Base-by-base conservation (phyloP, 2,888 invertebrate species). In the Lathronympha strigana region DNA sequence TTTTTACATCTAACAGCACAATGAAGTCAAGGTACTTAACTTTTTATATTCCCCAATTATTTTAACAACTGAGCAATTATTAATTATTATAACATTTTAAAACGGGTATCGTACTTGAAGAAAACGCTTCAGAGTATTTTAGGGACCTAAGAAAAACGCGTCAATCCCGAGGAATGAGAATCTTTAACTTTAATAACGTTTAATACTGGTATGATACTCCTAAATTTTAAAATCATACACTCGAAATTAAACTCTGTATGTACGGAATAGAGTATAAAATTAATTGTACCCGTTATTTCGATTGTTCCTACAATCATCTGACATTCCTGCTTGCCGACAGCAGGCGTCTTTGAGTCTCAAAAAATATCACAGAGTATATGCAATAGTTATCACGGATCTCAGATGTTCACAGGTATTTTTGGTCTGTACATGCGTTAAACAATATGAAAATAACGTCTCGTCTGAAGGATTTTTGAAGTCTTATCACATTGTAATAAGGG, bases 101-200 rank as follows among this genome's bases (percentile, higher is more conserved):
- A 63, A 54, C 38, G 28, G 17, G 40, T 57, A 49, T 50, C 31
- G 50, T 57, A 33, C 49, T 15, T 21, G 31, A 43, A 63, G 63
- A 40, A 63, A 57, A 38, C 31, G 28, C n/a, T 55, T 49, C 19
- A 49, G 11, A 55, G 8, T 21, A 57, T 50, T 57, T 31, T 15
- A 33, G n/a, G 19, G 40, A 51, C n/a, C 9, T 21, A 31, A 23
- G 17, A 63, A 63, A 57, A 33, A 62, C 61, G 8, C 11, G 21
- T 25, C n/a, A 13, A 47, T 1, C 17, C 23, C 33, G 21, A 36
- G 11, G 11, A 63, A 47, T 33, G 33, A 45, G 17, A 33, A 45
- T 58, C 43, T 40, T 19, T 19, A 57, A 23, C 17, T 21, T 17
- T 2, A 21, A 33, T 51, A 13, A 17, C 40, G 49, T 31, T 49